Evolutionary conservation across 2,113 vertebrate genomes (phyloP).

Genomic region (Rhinoderma darwinii): DNA sequence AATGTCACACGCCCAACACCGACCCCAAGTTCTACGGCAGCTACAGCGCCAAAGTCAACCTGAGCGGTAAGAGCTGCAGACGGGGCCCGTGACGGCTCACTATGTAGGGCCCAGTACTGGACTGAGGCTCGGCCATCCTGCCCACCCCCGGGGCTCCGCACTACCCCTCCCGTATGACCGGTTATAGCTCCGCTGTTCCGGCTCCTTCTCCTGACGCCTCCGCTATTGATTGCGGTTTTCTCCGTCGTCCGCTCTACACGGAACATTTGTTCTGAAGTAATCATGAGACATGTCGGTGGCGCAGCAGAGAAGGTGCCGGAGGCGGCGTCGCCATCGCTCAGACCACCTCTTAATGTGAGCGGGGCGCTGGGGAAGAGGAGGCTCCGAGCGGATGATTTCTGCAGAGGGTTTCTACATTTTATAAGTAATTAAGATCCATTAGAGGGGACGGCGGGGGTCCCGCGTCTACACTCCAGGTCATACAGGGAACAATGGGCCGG

Average conservation of each 20-base stretch:
- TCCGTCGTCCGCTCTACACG: background rate
- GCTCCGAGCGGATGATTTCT: background rate
- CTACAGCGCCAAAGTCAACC: conserved; percentile 74
- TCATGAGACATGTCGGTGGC: background rate
- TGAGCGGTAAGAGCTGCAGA: conserved; percentile 74
- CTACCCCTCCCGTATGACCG: background rate
- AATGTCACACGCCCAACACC: conserved; percentile 77
- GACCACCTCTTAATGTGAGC: too few species aligned
- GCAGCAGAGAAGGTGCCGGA: background rate
- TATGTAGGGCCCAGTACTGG: background rate
- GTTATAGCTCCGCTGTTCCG: too few species aligned
- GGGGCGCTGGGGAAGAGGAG: too few species aligned
- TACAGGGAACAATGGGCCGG: background rate
- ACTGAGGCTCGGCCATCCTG: background rate
- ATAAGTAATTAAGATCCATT: background rate
- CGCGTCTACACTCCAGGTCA: background rate
- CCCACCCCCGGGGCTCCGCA: background rate
- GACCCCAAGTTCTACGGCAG: conserved; percentile 67
- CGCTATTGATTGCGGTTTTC: background rate
- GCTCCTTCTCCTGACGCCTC: background rate
- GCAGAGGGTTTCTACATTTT: too few species aligned
- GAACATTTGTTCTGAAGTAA: background rate
- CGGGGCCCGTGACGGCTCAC: too few species aligned
- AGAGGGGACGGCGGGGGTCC: background rate
- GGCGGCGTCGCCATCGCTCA: background rate